Evolutionary conservation across 2,113 vertebrate genomes (phyloP), one percentile per base, ranked within the genome.

Genomic region (Entomyzon cyanotis): DNA sequence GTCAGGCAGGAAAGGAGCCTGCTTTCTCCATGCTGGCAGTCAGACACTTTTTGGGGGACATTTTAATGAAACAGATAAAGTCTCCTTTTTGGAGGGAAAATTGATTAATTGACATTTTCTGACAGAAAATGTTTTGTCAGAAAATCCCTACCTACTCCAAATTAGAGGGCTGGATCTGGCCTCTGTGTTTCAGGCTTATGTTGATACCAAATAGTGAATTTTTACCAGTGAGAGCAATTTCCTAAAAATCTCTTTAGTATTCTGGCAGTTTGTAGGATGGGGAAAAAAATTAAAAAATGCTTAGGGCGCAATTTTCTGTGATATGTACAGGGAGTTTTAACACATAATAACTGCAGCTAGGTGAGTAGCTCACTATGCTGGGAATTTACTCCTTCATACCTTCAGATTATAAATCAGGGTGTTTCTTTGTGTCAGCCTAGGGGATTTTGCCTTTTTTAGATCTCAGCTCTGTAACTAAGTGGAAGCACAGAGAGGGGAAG

Each of bases 201-300:
- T 62, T 55, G 83, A 71, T 82, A 94, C 78, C 83, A 90, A 84
- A 91, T 78, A 81, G 83, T 86, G 79, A 63, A 53, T 89, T 94
- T 86, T 88, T 74, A 88, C 68, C 41, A 78, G 44, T 24, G 83
- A 95, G 56, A 88, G 56, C 52, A 87, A 60, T 86, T 89, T 86
- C 90, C 88, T 94, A 78, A 90, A 94, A 92, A 68, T 73, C 80
- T 79, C 60, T 64, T 94, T 82, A 65, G 70, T 78, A 89, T 92
- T 93, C 86, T 89, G 85, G 76, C 53, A 92, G 69, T 93, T 94
- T 69, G 44, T 79, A 79, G 44, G 50, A 79, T 58, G 28, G 55
- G 35, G 4, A 10, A 14, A 91, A 78, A 58, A 31, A 77, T 31
- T 39, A 1, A 1, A 39, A 95, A 95, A 41, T 33, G 82, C 93